Evolutionary conservation across 1,140 invertebrate genomes (phyloP), one percentile per base, ranked within the genome.

Genomic region (Aphis gossypii): DNA sequence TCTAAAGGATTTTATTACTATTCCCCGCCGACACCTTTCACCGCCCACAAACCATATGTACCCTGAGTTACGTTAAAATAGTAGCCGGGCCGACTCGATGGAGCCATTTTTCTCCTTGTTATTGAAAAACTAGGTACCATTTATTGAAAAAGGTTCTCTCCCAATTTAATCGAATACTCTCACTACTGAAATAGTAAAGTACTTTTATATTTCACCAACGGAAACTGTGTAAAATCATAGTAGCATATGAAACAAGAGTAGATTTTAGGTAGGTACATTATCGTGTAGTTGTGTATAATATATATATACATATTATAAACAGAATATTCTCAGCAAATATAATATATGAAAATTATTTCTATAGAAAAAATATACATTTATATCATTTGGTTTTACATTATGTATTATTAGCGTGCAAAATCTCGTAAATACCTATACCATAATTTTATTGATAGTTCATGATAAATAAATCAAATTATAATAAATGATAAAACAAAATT

Each of bases 1-100:
- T 87, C 46, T 48, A 48, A 14, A 48, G 44, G 30, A 48, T 87
- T 87, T 87, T 87, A 87, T 87, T 87, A 87, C 83, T 41, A 5
- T 44, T 84, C 35, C 35, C 83, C 21, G 21, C 38, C 38, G 30
- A 76, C 83, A 84, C 38, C 38, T 84, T 76, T 41, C 83, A 41
- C 83, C 83, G 11, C 83, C 41, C 23, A 44, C 83, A 41, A 9
- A 30, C 83, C 83, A 84, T 84, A 84, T 84, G 83, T 84, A 82
- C 76, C 76, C 76, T 7, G 76, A 83, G 8, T 83, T 76, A 18
- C 60, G n/a, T n/a, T 76, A n/a, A n/a, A 76, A n/a, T 76, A 76
- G n/a, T 76, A 76, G 30, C 60, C 5, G n/a, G 60, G 76, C 76
- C 35, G 35, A 23, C 76, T 35, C 35, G 21, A 38, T 38, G 76